Conservation (phyloP, 1,140 invertebrate species). For the Nomia melanderi region DNA sequence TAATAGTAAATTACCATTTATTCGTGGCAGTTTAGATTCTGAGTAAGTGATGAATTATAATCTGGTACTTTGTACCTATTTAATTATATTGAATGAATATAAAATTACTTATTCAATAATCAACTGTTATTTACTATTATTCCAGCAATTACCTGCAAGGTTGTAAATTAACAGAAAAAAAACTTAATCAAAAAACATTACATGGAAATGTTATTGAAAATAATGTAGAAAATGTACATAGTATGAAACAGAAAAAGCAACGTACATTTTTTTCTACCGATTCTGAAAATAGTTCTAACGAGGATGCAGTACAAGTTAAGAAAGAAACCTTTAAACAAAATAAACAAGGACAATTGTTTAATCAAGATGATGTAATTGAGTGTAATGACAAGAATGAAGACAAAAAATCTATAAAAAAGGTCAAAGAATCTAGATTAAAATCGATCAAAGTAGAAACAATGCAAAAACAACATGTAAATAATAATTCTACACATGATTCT, state of each 20-base stretch:
- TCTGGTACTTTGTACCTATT: conserved; percentile 36
- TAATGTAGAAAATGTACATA: background rate
- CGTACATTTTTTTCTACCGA: conserved; percentile 11
- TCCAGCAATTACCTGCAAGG: conserved; percentile 64
- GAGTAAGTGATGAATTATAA: conserved; percentile 78
- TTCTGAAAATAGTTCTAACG: conserved; percentile 26
- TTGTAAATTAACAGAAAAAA: conserved; percentile 42
- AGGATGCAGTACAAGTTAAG: background rate
- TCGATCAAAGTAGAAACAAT: background rate
- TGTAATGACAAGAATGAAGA: conserved; percentile 24
- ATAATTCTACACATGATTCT: no score
- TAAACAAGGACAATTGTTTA: conserved; percentile 11
- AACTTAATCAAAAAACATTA: background rate
- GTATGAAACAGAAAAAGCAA: background rate
- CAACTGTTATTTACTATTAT: background rate
- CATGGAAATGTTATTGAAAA: background rate
- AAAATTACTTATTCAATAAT: background rate
- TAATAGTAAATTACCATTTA: conserved; percentile 82
- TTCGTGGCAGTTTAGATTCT: conserved; percentile 81
- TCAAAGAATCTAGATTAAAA: background rate
- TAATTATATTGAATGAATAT: conserved; percentile 8
- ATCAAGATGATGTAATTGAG: conserved; percentile 23
- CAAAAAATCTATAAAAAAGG: conserved; percentile 12
- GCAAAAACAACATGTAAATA: no score
- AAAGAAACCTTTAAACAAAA: background rate